Percentiles rank a stretch among this genome's conserved stretches.
Conservation (phyloP, 2,797 vertebrate genomes). For the Pangasius macronema region DNA sequence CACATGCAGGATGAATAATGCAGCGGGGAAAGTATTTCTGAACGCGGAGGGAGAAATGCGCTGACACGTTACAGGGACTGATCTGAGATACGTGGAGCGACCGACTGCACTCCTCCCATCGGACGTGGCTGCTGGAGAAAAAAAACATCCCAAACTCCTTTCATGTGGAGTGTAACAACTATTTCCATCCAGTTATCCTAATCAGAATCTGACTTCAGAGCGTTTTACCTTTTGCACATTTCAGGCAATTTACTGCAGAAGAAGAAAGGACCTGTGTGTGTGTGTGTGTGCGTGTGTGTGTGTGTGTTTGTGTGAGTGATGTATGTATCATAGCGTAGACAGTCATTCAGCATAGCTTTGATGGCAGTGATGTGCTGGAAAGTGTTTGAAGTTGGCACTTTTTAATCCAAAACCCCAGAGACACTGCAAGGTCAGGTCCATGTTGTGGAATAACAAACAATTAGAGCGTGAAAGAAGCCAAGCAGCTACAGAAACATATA, state of each 20-base stretch:
- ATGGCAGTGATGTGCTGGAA: background rate
- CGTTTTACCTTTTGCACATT: background rate
- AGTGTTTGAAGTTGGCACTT: background rate
- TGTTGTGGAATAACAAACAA: background rate
- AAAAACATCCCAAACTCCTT: constrained; percentile 19
- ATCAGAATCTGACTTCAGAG: constrained; percentile 5
- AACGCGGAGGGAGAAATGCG: constrained; percentile 8
- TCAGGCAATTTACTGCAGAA: background rate
- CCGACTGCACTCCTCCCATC: constrained; percentile 20
- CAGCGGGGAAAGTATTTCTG: constrained; percentile 18
- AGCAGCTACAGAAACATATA: background rate
- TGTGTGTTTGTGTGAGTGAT: background rate
- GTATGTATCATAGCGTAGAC: background rate
- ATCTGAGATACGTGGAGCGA: constrained; percentile 12
- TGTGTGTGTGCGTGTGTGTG: background rate
- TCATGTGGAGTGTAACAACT: background rate
- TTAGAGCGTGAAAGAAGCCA: background rate
- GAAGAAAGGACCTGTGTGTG: background rate
- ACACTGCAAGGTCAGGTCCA: background rate
- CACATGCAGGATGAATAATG: constrained; percentile 14
- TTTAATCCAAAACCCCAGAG: background rate
- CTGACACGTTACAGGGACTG: constrained; percentile 3
- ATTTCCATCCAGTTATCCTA: background rate
- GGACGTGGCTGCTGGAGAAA: constrained; percentile 3
- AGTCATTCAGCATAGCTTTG: background rate